These are phyloP conservation scores for Drosophila setosimentum DNA, from an alignment of 2,888 invertebrate species.

Conservation along the genomic window DNA sequence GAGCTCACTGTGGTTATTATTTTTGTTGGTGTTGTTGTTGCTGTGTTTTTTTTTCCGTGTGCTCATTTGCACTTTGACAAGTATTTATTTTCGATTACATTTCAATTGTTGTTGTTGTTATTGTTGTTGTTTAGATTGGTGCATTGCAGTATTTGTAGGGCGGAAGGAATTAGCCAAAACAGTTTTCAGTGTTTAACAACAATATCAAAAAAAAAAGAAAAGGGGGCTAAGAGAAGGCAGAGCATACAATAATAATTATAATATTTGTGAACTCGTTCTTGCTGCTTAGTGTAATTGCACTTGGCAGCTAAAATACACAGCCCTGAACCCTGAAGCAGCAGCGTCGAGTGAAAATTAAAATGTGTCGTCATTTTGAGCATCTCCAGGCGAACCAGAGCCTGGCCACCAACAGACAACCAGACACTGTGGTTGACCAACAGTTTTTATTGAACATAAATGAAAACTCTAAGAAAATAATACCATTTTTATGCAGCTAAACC, in stretches of 20 bases:
- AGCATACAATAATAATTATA: conserved; percentile 56
- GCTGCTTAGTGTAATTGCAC: conserved; percentile 67
- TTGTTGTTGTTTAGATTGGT: conserved; percentile 11
- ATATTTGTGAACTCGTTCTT: conserved; percentile 17
- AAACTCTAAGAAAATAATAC: not conserved
- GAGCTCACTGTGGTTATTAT: conserved; percentile 7
- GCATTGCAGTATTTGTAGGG: conserved; percentile 35
- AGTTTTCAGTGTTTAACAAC: conserved; percentile 38
- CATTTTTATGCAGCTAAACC: not conserved
- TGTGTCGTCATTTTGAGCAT: conserved; percentile 48
- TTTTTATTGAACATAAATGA: not conserved
- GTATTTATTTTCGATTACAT: conserved; percentile 76
- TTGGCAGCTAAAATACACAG: conserved; percentile 48
- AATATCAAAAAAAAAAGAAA: conserved; percentile 18
- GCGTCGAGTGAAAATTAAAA: conserved; percentile 50
- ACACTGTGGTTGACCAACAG: conserved; percentile 4
- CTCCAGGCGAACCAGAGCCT: conserved; percentile 4
- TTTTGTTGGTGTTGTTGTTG: conserved; percentile 15
- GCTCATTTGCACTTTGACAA: conserved; percentile 45
- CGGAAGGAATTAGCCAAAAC: conserved; percentile 52
- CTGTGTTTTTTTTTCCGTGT: conserved; percentile 29
- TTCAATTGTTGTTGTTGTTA: conserved; percentile 50
- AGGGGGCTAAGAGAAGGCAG: not conserved
- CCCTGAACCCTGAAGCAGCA: conserved; percentile 42
- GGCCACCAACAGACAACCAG: not conserved